Conservation (phyloP, 2,797 vertebrate genomes). For the Danio albolineatus region DNA sequence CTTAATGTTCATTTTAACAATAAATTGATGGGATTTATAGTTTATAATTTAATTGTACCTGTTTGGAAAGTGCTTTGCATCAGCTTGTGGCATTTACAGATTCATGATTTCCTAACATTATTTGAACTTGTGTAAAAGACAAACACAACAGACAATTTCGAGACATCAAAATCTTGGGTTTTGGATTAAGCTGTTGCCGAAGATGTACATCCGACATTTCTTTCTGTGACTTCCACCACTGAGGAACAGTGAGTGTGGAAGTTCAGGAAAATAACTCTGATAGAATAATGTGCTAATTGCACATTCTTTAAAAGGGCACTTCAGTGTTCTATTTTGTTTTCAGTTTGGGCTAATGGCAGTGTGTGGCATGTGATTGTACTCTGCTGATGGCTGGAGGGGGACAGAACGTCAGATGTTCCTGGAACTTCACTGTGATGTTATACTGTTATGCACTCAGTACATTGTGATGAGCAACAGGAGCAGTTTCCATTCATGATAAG, state of each 20-base stretch:
- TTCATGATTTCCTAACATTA: not conserved
- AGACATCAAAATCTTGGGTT: not conserved
- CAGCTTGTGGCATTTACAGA: too few relatives aligned
- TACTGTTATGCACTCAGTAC: not conserved
- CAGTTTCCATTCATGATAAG: constrained; percentile 4
- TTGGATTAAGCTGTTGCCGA: not conserved
- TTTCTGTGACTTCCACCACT: not conserved
- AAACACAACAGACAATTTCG: not conserved
- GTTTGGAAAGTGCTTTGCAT: too few relatives aligned
- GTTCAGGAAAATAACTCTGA: not conserved
- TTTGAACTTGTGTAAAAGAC: not conserved
- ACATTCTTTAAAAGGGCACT: not conserved
- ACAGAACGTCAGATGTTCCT: constrained; percentile 5
- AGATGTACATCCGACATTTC: not conserved
- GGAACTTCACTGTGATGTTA: constrained; percentile 5
- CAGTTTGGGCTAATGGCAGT: not conserved
- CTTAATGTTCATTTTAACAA: too few relatives aligned
- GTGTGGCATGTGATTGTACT: not conserved
- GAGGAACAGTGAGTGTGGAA: not conserved
- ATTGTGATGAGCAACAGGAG: constrained; percentile 5
- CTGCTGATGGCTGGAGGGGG: not conserved
- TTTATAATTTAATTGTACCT: not conserved
- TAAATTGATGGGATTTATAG: too few relatives aligned
- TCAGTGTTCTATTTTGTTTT: not conserved
- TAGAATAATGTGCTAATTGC: not conserved